phyloP scores from a whole-genome alignment of 2,113 vertebrate genomes.

The Grammatotria lemairii region DNA sequence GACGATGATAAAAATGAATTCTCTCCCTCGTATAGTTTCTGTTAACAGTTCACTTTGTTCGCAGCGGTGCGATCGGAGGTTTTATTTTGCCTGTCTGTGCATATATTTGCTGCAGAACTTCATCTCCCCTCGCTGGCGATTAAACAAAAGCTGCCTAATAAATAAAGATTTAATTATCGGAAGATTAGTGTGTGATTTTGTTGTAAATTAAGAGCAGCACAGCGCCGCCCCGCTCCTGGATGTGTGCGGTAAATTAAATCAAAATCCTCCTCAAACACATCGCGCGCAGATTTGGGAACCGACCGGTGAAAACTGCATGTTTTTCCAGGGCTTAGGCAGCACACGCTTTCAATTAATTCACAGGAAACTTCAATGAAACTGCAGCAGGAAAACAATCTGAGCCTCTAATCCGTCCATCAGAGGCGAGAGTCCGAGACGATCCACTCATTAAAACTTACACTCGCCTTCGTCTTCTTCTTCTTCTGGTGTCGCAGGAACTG shows the following conservation, averaged over 20 bases:
- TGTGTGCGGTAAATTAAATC: conserved; percentile 42
- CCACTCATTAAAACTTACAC: conserved; percentile 4
- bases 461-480: accelerated
- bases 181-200: conserved; percentile 38
- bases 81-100: background rate
- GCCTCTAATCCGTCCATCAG: conserved; percentile 44
- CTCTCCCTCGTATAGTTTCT: background rate
- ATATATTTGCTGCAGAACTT: conserved; percentile 31
- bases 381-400: conserved; percentile 30
- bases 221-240: background rate
- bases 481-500: background rate
- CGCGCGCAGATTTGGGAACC: background rate
- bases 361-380: conserved; percentile 18
- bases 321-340: conserved; percentile 30
- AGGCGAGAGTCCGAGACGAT: background rate
- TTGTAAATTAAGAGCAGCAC: conserved; percentile 29
- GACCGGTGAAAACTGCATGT: background rate
- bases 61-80: background rate
- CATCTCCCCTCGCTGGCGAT: background rate
- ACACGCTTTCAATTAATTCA: conserved; percentile 33
- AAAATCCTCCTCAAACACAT: conserved; percentile 61
- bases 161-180: conserved; percentile 42
- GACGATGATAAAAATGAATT: background rate
- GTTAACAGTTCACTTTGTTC: background rate
- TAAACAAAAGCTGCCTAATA: conserved; percentile 18